Base-by-base conservation (phyloP, 1,140 invertebrate species). In the Sesamia nonagrioides region DNA sequence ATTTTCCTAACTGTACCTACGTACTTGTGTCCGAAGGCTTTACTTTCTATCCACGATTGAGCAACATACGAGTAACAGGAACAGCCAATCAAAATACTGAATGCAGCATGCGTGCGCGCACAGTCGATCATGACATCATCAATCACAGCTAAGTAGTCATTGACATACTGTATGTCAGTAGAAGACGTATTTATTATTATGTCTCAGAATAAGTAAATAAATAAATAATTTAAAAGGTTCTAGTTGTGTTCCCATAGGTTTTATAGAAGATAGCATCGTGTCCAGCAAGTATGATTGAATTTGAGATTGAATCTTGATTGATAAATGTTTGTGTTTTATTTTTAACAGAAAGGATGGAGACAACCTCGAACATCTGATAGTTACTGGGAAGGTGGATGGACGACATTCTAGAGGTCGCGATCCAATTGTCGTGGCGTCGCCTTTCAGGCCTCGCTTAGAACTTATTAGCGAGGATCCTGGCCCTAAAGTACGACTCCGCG, bases 141-240 rank as follows among this genome's bases (percentile, higher is more conserved):
- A 45, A 66, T 66, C 61, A 6, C 1, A 42, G n/a, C 35, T 42
- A 66, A 66, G 37, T 27, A 27, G 27, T 27, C n/a, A 66, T 21
- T 17, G 61, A 66, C 37, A 66, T 27, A 27, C 27, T 27, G 13
- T 13, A 21, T 18, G 37, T 66, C 37, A 66, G 17, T 13, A n/a
- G 0, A 5, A 42, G 61, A 66, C 61, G 37, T 66, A 66, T 66
- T 66, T 66, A 66, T 37, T 66, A 66, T 66, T 21, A 66, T 42
- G 18, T 7, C 17, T 18, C 18, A 35, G 37, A 6, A 37, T 66
- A 42, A 18, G 17, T 58, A 2, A 56, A 56, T 56, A 56, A 13
- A 56, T 56, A 27, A 58, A 58, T 58, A 56, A 11, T 56, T 56
- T 56, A 56, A 21, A 27, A 21, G 17, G 2, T 15, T 58, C 11